Base-by-base conservation (phyloP, 2,797 vertebrate genomes). In the Pipistrellus pygmaeus region DNA sequence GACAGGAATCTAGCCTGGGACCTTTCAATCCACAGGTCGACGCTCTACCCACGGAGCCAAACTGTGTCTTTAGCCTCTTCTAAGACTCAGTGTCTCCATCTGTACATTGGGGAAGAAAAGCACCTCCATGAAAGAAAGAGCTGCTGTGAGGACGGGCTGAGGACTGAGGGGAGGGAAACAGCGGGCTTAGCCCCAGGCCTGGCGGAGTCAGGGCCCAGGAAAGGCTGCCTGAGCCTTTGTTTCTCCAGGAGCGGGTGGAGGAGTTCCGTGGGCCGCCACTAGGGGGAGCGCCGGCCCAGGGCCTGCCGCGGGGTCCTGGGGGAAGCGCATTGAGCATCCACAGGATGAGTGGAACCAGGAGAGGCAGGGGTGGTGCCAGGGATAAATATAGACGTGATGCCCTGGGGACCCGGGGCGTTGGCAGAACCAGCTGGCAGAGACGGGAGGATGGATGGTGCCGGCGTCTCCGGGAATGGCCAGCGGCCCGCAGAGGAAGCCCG, bases 271-370 rank as follows among this genome's bases (percentile, higher is more conserved):
- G 46, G 6, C 23, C 0, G 55, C 90, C 85, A 90, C 64, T 46
- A 90, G 90, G 71, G 78, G 85, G 90, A 83, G 85, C 6, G 5
- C 92, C 38, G 57, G 77, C 46, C 23, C 62, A 82, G 72, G 78
- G 51, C 69, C 95, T 82, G 57, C 51, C 76, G n/a, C 17, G 1
- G n/a, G 90, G 76, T 62, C n/a, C 72, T 2, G 10, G 21, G 68
- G 5, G 15, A 4, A 35, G 15, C 0, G 27, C 75, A 0, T 4
- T 0, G 17, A 0, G 13, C 3, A 8, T 21, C 18, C 46, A 1
- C 9, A 21, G 5, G 51, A 25, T 12, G 12, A 68, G 11, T 0
- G 18, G 46, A 9, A 76, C 57, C 46, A 55, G 55, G 21, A 25
- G 25, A n/a, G 75, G 64, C 13, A 44, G 53, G 3, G 8, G 9